Percentiles rank a stretch among this genome's conserved stretches.
Conservation (phyloP, 2,797 vertebrate species). For the Hoplostethus mediterraneus region DNA sequence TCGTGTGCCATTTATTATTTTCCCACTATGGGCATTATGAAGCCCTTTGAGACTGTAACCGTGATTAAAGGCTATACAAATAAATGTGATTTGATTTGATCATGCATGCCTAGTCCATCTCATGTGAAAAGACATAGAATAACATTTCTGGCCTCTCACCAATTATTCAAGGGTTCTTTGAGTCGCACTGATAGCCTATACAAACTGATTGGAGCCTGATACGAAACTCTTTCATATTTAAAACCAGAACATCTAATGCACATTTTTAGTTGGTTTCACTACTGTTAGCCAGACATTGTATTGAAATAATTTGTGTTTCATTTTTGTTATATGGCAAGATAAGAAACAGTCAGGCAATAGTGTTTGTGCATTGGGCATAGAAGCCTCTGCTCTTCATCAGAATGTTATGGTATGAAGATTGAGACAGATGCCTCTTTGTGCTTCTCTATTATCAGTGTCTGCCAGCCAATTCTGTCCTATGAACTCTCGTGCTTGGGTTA, state of each 20-base stretch:
- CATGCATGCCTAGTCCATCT: not conserved
- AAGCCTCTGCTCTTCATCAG: slow-evolving; percentile 15
- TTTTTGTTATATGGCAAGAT: not conserved
- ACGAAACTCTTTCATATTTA: no score
- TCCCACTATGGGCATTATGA: no score
- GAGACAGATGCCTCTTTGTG: slow-evolving; percentile 57
- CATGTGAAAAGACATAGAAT: not conserved
- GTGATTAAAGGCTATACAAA: no score
- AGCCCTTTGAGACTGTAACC: no score
- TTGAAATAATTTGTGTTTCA: not conserved
- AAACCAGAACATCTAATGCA: not conserved
- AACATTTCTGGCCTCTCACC: not conserved
- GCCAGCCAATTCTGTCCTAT: slow-evolving; percentile 36
- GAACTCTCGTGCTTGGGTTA: slow-evolving; percentile 24
- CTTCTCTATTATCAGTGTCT: slow-evolving; percentile 45
- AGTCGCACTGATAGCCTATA: no score
- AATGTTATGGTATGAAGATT: slow-evolving; percentile 19
- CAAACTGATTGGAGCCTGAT: no score
- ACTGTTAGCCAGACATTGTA: not conserved
- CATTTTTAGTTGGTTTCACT: not conserved
- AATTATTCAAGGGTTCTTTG: not conserved
- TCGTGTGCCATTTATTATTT: no score
- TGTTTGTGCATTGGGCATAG: slow-evolving; percentile 3
- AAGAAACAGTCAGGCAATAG: not conserved
- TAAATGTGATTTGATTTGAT: not conserved